A percentile compares a stretch with the other conserved stretches of the same genome.
phyloP scores from a whole-genome alignment of 2,113 vertebrate genomes.

The Phaetusa simplex region DNA sequence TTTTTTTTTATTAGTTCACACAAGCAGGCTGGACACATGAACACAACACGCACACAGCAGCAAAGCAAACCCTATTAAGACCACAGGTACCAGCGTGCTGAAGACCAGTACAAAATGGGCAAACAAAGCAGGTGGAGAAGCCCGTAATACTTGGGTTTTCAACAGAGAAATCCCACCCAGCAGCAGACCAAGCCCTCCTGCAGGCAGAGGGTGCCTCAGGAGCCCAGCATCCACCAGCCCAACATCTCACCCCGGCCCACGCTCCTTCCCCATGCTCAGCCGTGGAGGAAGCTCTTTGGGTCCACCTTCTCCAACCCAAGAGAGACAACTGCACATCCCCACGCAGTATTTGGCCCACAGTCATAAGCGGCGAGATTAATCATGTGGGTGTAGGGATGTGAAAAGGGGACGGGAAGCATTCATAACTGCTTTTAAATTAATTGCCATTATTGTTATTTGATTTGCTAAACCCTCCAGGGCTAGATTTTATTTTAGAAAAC shows the following conservation, averaged over 20 bases:
- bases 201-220: background rate
- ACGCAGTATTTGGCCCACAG: background rate
- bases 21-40: background rate
- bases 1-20: background rate
- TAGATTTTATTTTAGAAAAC: slow-evolving; percentile 48
- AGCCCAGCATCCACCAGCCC: background rate
- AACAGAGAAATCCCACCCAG: background rate
- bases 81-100: background rate
- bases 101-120: background rate
- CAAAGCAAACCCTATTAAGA: background rate
- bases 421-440: slow-evolving; percentile 40
- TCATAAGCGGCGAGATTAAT: background rate
- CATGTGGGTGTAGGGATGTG: background rate
- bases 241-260: background rate
- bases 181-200: background rate
- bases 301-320: background rate
- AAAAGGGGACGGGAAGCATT: slow-evolving; percentile 19
- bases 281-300: background rate
- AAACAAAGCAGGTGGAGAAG: background rate
- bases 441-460: slow-evolving; percentile 22
- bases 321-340: background rate
- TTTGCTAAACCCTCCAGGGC: slow-evolving; percentile 24
- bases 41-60: background rate
- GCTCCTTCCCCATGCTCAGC: background rate
- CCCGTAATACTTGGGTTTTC: background rate